These are phyloP conservation scores for Stenoptilia bipunctidactyla DNA, from an alignment of 2,888 invertebrate genomes.

Conservation along the genomic window DNA sequence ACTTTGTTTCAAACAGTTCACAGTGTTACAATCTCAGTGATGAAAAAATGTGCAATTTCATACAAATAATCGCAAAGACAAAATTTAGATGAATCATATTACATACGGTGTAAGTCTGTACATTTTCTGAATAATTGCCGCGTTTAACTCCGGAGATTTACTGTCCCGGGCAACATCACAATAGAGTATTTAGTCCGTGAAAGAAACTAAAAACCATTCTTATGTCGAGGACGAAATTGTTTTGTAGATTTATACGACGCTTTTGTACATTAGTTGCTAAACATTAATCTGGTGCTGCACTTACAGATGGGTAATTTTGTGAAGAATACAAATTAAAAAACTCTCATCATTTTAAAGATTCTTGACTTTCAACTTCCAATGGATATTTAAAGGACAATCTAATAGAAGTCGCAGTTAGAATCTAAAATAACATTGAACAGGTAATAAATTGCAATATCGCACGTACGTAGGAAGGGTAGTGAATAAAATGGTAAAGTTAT, in stretches of 20 bases:
- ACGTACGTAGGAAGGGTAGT: background rate
- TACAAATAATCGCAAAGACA: too few species aligned
- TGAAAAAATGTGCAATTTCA: too few species aligned
- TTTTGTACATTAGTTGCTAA: background rate
- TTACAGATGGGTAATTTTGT: too few species aligned
- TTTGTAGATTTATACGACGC: background rate
- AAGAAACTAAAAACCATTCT: slow-evolving; percentile 43
- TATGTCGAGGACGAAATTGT: slow-evolving; percentile 13
- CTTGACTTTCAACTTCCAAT: too few species aligned
- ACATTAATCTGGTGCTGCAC: too few species aligned
- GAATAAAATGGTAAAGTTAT: slow-evolving; percentile 3
- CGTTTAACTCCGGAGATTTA: slow-evolving; percentile 51
- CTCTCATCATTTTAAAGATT: too few species aligned
- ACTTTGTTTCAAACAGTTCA: too few species aligned
- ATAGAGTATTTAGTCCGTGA: slow-evolving; percentile 41
- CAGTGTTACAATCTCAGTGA: too few species aligned
- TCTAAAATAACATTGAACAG: background rate
- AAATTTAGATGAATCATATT: background rate
- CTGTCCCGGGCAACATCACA: slow-evolving; percentile 37
- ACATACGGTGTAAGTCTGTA: slow-evolving; percentile 15
- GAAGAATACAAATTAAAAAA: too few species aligned
- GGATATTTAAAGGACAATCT: too few species aligned
- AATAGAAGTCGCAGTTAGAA: too few species aligned
- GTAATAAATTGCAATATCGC: slow-evolving; percentile 1
- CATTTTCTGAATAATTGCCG: slow-evolving; percentile 59